Evolutionary conservation across 2,888 invertebrate species (phyloP).

Genomic region (Dryomyza anilis): DNA sequence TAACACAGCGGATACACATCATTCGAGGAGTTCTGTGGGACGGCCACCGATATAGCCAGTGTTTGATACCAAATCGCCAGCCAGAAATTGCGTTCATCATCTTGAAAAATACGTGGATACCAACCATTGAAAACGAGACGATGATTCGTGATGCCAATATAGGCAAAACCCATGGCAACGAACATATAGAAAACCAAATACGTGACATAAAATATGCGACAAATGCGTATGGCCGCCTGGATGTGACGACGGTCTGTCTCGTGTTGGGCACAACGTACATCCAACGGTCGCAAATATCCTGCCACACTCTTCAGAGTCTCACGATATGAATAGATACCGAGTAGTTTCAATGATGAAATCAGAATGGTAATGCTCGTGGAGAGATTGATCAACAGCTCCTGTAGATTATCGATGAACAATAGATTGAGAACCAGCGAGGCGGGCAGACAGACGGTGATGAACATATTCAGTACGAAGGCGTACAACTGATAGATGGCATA

Average conservation of each 20-base stretch:
- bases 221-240: constrained; percentile 28
- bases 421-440: constrained; percentile 27
- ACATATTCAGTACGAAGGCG: constrained; percentile 27
- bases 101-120: constrained; percentile 35
- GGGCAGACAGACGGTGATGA: constrained; percentile 29
- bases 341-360: constrained; percentile 33
- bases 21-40: constrained; percentile 33
- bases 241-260: constrained; percentile 32
- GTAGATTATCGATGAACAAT: constrained; percentile 24
- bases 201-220: constrained; percentile 23
- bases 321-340: constrained; percentile 25
- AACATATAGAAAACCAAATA: constrained; percentile 32
- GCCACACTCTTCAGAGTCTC: constrained; percentile 17
- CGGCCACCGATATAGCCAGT: constrained; percentile 13
- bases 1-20: constrained; percentile 39
- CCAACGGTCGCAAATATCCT: constrained; percentile 30
- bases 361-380: constrained; percentile 34
- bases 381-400: constrained; percentile 33
- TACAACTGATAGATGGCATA: constrained; percentile 37
- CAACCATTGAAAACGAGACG: constrained; percentile 36
- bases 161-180: constrained; percentile 27
- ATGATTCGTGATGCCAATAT: constrained; percentile 31
- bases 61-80: constrained; percentile 32
- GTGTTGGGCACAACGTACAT: constrained; percentile 32
- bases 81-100: constrained; percentile 28